Evolutionary conservation across 2,888 invertebrate species (phyloP).

Genomic region (Deroplatys truncata): DNA sequence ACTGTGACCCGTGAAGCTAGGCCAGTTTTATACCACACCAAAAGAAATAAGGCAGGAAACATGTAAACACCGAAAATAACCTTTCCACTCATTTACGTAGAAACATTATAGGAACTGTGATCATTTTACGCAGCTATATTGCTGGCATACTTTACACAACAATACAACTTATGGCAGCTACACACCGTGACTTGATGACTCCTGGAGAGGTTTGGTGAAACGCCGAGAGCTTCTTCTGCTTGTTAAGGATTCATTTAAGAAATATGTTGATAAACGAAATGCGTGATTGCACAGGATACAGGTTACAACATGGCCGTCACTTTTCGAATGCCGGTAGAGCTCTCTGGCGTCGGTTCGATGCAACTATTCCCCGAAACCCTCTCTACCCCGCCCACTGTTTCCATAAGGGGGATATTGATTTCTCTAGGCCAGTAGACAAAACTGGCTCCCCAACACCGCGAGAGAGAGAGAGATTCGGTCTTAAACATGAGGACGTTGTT

Average conservation of each 20-base stretch:
- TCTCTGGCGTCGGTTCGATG: constrained; percentile 7
- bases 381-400: background rate
- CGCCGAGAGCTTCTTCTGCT: background rate
- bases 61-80: background rate
- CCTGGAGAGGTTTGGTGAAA: background rate
- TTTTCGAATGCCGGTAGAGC: background rate
- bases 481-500: background rate
- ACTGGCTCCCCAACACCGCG: background rate
- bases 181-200: background rate
- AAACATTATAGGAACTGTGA: background rate
- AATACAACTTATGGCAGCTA: background rate
- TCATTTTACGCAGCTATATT: background rate
- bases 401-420: constrained; percentile 9
- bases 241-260: background rate
- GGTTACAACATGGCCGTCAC: constrained; percentile 13
- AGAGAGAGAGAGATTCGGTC: background rate
- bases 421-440: constrained; percentile 3
- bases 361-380: background rate
- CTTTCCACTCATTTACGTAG: background rate
- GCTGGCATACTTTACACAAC: background rate
- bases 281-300: background rate
- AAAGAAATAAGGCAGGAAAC: background rate
- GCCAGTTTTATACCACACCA: too few species aligned
- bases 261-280: background rate
- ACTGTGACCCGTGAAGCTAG: background rate